These are phyloP conservation scores for Brachylomia viminalis DNA, from an alignment of 2,888 invertebrate species.

Conservation along the genomic window DNA sequence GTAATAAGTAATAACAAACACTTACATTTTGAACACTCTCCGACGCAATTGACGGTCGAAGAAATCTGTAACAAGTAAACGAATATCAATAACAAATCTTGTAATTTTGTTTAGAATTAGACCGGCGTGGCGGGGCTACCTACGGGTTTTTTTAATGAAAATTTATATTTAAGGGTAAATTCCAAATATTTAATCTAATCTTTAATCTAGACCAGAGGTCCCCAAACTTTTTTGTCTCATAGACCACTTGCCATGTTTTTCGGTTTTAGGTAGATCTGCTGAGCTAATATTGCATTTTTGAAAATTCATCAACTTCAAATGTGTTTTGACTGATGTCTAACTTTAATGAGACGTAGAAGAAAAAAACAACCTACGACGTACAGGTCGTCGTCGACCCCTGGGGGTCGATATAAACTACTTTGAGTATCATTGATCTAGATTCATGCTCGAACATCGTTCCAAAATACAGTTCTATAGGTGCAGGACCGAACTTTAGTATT, in stretches of 20 bases:
- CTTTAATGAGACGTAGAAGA: too few relatives aligned
- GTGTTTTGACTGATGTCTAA: too few relatives aligned
- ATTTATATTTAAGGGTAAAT: neutral
- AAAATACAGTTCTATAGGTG: neutral
- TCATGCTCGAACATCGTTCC: neutral
- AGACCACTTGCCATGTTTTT: too few relatives aligned
- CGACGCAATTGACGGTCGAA: neutral
- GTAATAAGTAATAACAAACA: neutral
- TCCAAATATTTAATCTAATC: neutral
- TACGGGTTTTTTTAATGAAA: neutral
- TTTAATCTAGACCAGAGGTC: too few relatives aligned
- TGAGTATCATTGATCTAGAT: neutral
- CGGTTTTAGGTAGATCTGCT: too few relatives aligned
- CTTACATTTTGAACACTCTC: slow-evolving; percentile 30
- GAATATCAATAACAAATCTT: neutral
- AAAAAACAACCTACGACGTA: too few relatives aligned
- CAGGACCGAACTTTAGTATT: too few relatives aligned
- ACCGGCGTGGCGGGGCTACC: neutral
- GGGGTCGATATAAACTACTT: too few relatives aligned
- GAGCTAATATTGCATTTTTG: too few relatives aligned
- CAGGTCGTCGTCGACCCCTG: too few relatives aligned
- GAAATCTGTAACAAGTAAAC: slow-evolving; percentile 48
- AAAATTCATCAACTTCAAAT: too few relatives aligned
- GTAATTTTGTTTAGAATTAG: neutral
- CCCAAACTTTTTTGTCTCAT: too few relatives aligned